Evolutionary conservation across 2,113 vertebrate species (phyloP).

Genomic region (Morone chrysops): DNA sequence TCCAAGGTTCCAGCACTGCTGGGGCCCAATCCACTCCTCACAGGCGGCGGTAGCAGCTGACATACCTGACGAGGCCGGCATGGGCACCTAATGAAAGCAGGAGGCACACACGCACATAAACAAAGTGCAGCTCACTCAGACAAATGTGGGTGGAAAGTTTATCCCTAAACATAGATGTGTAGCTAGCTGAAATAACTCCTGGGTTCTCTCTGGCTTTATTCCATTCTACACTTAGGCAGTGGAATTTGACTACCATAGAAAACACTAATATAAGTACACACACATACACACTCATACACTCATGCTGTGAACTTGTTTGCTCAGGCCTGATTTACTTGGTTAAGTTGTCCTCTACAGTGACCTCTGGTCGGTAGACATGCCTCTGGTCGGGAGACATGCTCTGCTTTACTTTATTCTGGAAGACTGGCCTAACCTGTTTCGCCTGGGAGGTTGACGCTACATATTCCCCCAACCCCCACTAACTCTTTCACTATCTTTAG

Average conservation of each 20-base stretch:
- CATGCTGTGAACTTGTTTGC: constrained; percentile 63
- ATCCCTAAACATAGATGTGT: constrained; percentile 77
- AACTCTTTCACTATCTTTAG: constrained; percentile 32
- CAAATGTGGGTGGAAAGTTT: constrained; percentile 78
- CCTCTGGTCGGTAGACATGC: constrained; percentile 65
- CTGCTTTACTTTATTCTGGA: constrained; percentile 47
- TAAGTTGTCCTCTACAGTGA: constrained; percentile 73
- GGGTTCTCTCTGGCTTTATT: constrained; percentile 61
- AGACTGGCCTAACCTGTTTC: constrained; percentile 79
- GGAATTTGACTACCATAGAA: constrained; percentile 63
- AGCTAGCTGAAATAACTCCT: constrained; percentile 65
- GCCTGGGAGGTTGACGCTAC: constrained; percentile 27
- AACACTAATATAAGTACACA: constrained; percentile 43
- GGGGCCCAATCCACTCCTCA: constrained; percentile 46
- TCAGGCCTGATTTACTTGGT: constrained; percentile 64
- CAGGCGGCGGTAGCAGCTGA: constrained; percentile 74
- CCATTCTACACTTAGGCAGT: constrained; percentile 51
- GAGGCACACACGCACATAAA: constrained; percentile 53
- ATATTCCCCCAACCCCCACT: constrained; percentile 43
- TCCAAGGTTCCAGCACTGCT: constrained; percentile 59
- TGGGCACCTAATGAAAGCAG: constrained; percentile 71
- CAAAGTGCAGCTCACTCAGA: constrained; percentile 45
- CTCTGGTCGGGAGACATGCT: constrained; percentile 45
- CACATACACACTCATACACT: constrained; percentile 16
- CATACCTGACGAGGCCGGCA: constrained; percentile 72